Evolutionary conservation across 92 coral and sea anemone genomes (phyloP).

Genomic region (Epizoanthus rinbou): DNA sequence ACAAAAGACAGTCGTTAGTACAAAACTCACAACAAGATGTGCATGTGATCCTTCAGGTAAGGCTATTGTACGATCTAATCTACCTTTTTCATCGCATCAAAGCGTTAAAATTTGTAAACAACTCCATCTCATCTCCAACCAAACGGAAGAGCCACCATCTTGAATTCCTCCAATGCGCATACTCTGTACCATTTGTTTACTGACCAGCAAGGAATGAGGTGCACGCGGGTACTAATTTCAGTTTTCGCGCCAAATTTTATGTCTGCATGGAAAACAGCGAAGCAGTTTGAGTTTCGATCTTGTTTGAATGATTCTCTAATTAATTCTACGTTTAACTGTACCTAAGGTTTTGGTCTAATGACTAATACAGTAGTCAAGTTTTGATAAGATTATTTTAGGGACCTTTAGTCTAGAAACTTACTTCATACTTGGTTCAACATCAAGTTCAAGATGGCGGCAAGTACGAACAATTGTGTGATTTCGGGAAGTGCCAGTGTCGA

Average conservation of each 20-base stretch:
- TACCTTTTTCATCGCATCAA: slow-evolving; percentile 78
- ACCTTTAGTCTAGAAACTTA: background rate
- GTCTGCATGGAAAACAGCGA: too few species aligned
- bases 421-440: background rate
- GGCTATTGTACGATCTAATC: background rate
- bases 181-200: background rate
- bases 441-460: slow-evolving; percentile 47
- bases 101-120: slow-evolving; percentile 32
- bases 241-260: slow-evolving; percentile 39
- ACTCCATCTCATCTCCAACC: background rate
- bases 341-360: too few species aligned
- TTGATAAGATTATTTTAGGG: too few species aligned
- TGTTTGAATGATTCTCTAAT: too few species aligned
- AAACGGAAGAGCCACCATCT: slow-evolving; percentile 70
- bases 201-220: background rate
- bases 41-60: background rate
- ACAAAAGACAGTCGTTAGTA: background rate
- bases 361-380: too few species aligned
- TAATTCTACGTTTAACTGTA: too few species aligned
- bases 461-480: slow-evolving; percentile 35
- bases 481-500: slow-evolving; percentile 50
- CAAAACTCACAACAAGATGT: background rate
- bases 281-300: too few species aligned
- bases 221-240: background rate
- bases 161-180: slow-evolving; percentile 61